Evolutionary conservation across 2,113 vertebrate genomes (phyloP).

Genomic region (Eurystomus gularis): DNA sequence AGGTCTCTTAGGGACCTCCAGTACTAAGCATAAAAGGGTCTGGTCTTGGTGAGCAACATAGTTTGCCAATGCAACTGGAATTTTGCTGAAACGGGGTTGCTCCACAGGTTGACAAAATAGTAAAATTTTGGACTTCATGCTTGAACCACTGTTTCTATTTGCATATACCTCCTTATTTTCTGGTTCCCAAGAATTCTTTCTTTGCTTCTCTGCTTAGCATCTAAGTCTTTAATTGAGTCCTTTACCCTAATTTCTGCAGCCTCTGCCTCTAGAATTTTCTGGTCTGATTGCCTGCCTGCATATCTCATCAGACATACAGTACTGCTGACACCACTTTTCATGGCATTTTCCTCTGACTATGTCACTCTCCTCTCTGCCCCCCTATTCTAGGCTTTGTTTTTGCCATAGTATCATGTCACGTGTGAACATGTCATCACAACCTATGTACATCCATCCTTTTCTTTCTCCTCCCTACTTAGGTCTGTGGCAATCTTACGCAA

Average conservation of each 20-base stretch:
- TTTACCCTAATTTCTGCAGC: background rate
- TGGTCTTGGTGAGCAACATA: background rate
- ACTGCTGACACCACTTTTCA: background rate
- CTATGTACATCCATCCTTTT: background rate
- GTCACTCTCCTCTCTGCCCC: background rate
- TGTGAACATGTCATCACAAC: rapidly evolving
- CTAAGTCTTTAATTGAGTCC: background rate
- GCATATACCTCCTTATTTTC: background rate
- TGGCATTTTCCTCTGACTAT: background rate
- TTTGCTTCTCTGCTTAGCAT: background rate
- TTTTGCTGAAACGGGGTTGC: background rate
- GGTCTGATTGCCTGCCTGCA: background rate
- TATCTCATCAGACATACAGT: background rate
- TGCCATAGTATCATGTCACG: background rate
- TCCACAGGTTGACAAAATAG: background rate
- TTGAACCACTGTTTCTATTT: rapidly evolving
- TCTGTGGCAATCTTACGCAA: background rate
- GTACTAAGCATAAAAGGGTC: rapidly evolving
- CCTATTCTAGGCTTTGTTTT: background rate
- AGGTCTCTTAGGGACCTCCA: background rate
- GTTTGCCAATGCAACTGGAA: background rate
- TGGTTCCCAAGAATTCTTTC: background rate
- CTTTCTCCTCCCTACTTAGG: background rate
- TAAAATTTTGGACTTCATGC: background rate
- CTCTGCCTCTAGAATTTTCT: background rate